Evolutionary conservation across 2,888 invertebrate genomes (phyloP).

Genomic region (Troides helena): DNA sequence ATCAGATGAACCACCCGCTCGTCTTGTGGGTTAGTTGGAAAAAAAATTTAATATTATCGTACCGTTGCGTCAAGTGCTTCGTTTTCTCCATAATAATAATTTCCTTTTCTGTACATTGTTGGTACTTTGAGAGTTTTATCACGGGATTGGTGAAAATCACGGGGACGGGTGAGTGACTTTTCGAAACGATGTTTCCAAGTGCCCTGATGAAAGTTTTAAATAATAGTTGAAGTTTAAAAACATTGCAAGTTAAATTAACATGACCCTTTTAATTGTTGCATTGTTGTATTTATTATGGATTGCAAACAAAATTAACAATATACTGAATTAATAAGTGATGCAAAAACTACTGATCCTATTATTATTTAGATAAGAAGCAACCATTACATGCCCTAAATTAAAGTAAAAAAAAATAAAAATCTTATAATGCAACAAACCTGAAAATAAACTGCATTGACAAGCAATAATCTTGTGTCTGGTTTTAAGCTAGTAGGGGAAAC

Average conservation of each 20-base stretch:
- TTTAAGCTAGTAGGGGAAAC: slow-evolving; percentile 77
- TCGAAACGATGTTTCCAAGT: slow-evolving; percentile 85
- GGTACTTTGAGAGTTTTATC: slow-evolving; percentile 80
- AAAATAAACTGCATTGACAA: slow-evolving; percentile 93
- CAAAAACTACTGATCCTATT: no score
- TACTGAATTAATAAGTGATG: no score
- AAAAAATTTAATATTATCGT: slow-evolving; percentile 3
- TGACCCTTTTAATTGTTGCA: no score
- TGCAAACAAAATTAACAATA: no score
- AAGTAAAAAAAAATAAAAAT: no score
- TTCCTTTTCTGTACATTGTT: slow-evolving; percentile 82
- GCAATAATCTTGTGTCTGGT: slow-evolving; percentile 80
- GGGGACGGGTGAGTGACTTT: slow-evolving; percentile 69
- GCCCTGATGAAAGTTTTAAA: slow-evolving; percentile 57
- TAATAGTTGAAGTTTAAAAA: not conserved
- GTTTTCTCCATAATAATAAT: slow-evolving; percentile 62
- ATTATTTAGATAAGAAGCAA: no score
- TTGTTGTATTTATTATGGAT: no score
- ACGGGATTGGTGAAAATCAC: slow-evolving; percentile 82
- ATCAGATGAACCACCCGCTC: no score
- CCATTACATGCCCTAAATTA: no score
- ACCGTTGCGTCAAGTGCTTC: slow-evolving; percentile 50
- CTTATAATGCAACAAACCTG: slow-evolving; percentile 70
- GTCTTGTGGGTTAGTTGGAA: no score
- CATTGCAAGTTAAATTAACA: not conserved